Base-by-base conservation (phyloP, 1,140 invertebrate species). In the Oscheius sp. region DNA sequence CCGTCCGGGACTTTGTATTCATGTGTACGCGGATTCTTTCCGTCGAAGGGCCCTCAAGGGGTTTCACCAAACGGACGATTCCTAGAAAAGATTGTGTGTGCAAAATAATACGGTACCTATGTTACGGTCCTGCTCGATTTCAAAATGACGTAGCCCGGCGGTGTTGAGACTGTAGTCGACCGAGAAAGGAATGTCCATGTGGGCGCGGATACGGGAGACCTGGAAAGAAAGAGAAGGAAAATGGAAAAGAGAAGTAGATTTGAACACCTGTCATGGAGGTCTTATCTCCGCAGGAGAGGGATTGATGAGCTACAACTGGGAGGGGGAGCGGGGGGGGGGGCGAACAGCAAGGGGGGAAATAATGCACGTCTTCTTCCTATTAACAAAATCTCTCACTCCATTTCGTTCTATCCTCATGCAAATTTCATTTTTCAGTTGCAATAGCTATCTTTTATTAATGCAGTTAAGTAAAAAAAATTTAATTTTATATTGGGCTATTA, bases 141-240 rank as follows among this genome's bases (percentile, higher is more conserved):
- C 26, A 32, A 77, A 77, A 46, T 77, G 38, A 13, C 64, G 31
- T 15, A 31, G 18, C 45, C 63, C 34, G 35, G 61, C 31, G 7
- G 18, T 35, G 45, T 77, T 68, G 35, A 77, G 35, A 23, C 29
- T 52, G 52, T 77, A 77, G 7, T 77, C 74, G 3, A 77, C 76
- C 13, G 76, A 77, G 62, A 77, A 77, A 15, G 76, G 76, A 32
- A 73, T 68, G 59, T 68, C 73, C 76, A 77, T 76, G 32, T 77
- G 68, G 3, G 76, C 65, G 4, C 46, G 46, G 18, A 77, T 77
- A 32, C 74, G 58, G 2, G 76, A 76, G 2, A 74, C 72, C 64
- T 67, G 64, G 18, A 1, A 34, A 18, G n/a, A 20, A 15, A 26
- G 28, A 59, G 55, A 18, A 18, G n/a, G 15, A 59, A 18, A 59